Conservation (phyloP, 2,888 invertebrate species). For the Cylloceria caligata region DNA sequence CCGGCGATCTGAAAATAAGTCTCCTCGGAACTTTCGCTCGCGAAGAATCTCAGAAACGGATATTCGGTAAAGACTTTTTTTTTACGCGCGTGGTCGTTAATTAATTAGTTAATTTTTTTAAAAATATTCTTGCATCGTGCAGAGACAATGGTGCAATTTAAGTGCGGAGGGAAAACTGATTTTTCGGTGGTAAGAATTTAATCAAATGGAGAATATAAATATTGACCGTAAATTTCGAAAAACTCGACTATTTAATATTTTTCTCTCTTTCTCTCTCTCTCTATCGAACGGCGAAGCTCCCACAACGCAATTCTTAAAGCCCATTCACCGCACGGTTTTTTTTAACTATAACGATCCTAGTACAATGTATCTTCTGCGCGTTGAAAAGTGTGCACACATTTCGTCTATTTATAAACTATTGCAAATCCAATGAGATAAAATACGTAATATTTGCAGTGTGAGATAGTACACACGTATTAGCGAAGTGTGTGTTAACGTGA, state of each 20-base stretch:
- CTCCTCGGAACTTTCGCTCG: slow-evolving; percentile 13
- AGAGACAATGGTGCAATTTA: slow-evolving; percentile 26
- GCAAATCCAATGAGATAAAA: slow-evolving; percentile 55
- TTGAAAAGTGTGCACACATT: slow-evolving; percentile 32
- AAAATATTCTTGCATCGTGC: slow-evolving; percentile 13
- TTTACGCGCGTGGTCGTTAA: slow-evolving; percentile 30
- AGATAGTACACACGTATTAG: slow-evolving; percentile 42
- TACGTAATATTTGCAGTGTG: slow-evolving; percentile 50
- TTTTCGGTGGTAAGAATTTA: slow-evolving; percentile 31
- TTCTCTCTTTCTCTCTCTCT: neutral
- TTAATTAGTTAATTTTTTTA: slow-evolving; percentile 19
- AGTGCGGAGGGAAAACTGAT: slow-evolving; percentile 44
- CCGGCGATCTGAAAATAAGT: slow-evolving; percentile 29
- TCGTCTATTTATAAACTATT: slow-evolving; percentile 26
- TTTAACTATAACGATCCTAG: slow-evolving; percentile 41
- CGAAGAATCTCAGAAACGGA: slow-evolving; percentile 32
- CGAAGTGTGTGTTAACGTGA: slow-evolving; percentile 23
- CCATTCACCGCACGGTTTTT: slow-evolving; percentile 16
- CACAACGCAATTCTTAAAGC: slow-evolving; percentile 28
- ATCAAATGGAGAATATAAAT: slow-evolving; percentile 26
- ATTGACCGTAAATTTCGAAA: slow-evolving; percentile 32
- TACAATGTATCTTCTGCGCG: slow-evolving; percentile 29
- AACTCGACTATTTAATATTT: slow-evolving; percentile 8
- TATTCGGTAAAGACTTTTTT: slow-evolving; percentile 24
- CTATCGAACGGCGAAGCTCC: neutral